Evolutionary conservation across 2,113 vertebrate genomes (phyloP).

Genomic region (Ciconia boyciana): DNA sequence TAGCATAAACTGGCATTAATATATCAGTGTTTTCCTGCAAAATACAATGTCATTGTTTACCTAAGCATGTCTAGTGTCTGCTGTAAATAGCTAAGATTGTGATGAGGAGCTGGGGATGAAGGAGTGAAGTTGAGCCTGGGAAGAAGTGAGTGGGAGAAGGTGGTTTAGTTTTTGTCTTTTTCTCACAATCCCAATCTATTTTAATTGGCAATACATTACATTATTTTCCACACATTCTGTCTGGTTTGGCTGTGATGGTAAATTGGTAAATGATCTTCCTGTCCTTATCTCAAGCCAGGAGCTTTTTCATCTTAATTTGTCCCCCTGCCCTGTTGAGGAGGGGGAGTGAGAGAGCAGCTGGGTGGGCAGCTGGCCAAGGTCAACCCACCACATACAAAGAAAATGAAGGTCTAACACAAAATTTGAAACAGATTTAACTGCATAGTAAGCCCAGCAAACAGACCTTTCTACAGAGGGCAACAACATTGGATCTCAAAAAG

Average conservation of each 20-base stretch:
- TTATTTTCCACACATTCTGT: background rate
- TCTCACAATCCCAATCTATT: background rate
- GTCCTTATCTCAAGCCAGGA: background rate
- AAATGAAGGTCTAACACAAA: background rate
- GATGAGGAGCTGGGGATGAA: background rate
- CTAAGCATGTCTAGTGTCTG: background rate
- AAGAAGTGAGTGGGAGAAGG: background rate
- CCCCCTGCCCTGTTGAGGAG: background rate
- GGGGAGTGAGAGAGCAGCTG: background rate
- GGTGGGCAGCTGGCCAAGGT: background rate
- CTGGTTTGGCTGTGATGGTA: background rate
- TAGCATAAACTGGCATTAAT: background rate
- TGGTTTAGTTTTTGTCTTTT: background rate
- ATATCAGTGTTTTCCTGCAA: background rate
- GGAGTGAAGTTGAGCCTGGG: background rate
- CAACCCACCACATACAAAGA: background rate
- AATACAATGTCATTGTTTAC: background rate
- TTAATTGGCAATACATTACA: background rate
- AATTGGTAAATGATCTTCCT: background rate
- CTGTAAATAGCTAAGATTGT: background rate
- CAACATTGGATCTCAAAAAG: background rate
- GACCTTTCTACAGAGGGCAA: background rate
- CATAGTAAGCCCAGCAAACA: background rate
- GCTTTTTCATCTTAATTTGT: background rate
- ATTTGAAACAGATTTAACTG: background rate